A percentile compares a stretch with the other conserved stretches of the same genome.
These are phyloP conservation scores for Nebria brevicollis DNA, from an alignment of 2,888 invertebrate genomes.

Conservation along the genomic window DNA sequence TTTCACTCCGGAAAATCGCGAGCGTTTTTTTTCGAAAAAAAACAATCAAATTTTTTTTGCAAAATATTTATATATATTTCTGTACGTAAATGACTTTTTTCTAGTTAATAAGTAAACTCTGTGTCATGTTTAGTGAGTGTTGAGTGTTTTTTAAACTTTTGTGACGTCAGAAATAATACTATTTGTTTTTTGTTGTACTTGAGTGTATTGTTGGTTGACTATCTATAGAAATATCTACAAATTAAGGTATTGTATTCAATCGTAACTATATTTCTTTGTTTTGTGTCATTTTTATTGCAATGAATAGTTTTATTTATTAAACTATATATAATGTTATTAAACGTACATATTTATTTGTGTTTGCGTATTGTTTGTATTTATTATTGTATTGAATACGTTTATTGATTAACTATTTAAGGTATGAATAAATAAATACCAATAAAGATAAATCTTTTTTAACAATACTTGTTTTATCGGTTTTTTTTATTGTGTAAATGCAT, in stretches of 20 bases:
- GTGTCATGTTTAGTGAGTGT: constrained; percentile 17
- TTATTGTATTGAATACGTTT: no score
- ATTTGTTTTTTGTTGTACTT: constrained; percentile 10
- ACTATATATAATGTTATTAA: no score
- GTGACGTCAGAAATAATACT: background rate
- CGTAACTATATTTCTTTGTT: background rate
- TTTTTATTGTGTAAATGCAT: no score
- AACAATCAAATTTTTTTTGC: background rate
- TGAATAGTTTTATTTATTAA: no score
- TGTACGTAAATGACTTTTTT: background rate
- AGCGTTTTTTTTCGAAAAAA: constrained; percentile 2
- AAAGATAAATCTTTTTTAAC: no score
- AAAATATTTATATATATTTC: background rate
- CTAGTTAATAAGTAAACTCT: background rate
- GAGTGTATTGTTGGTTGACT: background rate
- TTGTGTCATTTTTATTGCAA: background rate
- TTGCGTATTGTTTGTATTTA: no score
- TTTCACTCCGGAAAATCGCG: constrained; percentile 11
- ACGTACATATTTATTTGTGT: no score
- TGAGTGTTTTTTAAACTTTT: constrained; percentile 4
- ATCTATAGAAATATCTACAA: background rate
- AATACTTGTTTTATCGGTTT: no score
- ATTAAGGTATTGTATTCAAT: background rate
- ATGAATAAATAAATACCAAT: no score
- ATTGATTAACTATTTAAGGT: no score